A percentile compares a stretch with the other conserved stretches of the same genome.
Conservation (phyloP, 2,888 invertebrate genomes). For the Papilio demoleus region DNA sequence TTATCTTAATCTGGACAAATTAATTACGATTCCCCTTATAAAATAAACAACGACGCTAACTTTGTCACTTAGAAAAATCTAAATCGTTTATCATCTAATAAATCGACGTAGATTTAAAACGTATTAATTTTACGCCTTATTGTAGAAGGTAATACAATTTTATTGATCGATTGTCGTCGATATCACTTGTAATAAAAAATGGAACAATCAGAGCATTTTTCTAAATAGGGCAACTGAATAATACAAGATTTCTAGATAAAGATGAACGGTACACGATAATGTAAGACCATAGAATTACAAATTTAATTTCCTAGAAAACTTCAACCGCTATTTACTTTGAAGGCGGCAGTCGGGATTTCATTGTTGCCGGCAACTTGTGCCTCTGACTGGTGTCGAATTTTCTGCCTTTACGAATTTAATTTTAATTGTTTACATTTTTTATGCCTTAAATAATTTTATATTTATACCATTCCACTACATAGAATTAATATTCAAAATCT, state of each 20-base stretch:
- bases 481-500: not conserved
- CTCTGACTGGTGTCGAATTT: constrained; percentile 2
- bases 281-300: constrained; percentile 36
- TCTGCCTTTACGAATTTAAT: constrained; percentile 11
- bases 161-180: too few relatives aligned
- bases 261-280: constrained; percentile 12
- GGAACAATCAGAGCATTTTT: not conserved
- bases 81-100: not conserved
- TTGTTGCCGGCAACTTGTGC: constrained; percentile 34
- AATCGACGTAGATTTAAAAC: not conserved
- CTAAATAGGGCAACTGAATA: constrained; percentile 8
- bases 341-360: constrained; percentile 20
- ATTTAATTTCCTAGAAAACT: constrained; percentile 37
- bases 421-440: not conserved
- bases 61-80: constrained; percentile 7
- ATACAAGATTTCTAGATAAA: constrained; percentile 17
- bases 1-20: constrained; percentile 34
- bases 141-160: too few relatives aligned
- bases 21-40: constrained; percentile 21
- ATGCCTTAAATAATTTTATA: not conserved
- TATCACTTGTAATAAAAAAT: not conserved
- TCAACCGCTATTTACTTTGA: constrained; percentile 25
- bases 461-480: not conserved
- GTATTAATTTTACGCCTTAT: not conserved
- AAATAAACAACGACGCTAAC: not conserved